These are phyloP conservation scores for Ambastaia sidthimunki DNA, from an alignment of 2,797 vertebrate genomes.

Conservation along the genomic window DNA sequence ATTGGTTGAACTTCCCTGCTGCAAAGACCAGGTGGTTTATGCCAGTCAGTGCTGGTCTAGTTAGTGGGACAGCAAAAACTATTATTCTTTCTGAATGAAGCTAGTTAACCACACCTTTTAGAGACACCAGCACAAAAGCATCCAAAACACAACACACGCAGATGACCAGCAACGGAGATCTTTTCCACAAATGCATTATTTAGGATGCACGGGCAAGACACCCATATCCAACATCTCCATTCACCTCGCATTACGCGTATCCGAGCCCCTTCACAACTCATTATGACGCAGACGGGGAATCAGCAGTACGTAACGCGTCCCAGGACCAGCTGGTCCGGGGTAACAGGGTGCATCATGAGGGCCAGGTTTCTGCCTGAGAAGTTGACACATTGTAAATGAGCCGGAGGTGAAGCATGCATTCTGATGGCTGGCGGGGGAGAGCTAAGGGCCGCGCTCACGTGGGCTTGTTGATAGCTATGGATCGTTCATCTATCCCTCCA, in stretches of 20 bases:
- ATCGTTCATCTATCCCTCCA: slow-evolving; percentile 23
- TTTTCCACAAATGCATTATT: slow-evolving; percentile 46
- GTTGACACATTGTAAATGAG: slow-evolving; percentile 58
- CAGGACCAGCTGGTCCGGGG: slow-evolving; percentile 31
- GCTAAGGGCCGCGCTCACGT: slow-evolving; percentile 6
- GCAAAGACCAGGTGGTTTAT: not conserved
- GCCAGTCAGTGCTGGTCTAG: not conserved
- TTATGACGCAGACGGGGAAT: slow-evolving; percentile 36
- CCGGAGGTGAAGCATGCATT: slow-evolving; percentile 35
- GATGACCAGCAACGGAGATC: too few species aligned
- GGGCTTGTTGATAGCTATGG: slow-evolving; percentile 27
- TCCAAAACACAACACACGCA: too few species aligned
- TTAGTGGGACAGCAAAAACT: not conserved
- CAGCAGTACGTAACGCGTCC: slow-evolving; percentile 2
- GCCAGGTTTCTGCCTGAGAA: slow-evolving; percentile 39
- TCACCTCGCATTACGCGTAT: slow-evolving; percentile 45
- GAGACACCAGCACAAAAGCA: too few species aligned
- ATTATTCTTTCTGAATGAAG: not conserved
- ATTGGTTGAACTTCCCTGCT: too few species aligned
- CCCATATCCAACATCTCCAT: slow-evolving; percentile 44
- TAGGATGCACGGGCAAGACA: slow-evolving; percentile 5
- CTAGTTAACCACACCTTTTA: too few species aligned
- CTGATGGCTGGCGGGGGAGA: slow-evolving; percentile 31
- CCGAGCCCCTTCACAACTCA: slow-evolving; percentile 40
- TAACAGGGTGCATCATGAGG: slow-evolving; percentile 43